Evolutionary conservation across 2,797 vertebrate species (phyloP).

Genomic region (Urosaurus nigricauda): DNA sequence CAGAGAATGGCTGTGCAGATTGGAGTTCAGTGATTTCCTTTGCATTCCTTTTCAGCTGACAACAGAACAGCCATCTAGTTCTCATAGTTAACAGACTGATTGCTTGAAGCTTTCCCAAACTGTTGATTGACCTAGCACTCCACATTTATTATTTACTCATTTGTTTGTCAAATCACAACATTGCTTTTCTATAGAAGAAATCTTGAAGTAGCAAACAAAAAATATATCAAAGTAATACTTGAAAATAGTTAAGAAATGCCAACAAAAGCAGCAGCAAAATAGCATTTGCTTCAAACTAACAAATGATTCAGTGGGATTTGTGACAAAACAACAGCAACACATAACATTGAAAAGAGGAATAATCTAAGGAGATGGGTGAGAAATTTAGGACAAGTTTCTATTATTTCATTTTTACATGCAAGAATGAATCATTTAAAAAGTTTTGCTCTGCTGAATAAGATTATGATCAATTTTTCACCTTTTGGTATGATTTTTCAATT

Average conservation of each 20-base stretch:
- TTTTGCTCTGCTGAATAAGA: too few species aligned
- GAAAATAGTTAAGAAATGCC: not conserved
- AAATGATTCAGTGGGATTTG: not conserved
- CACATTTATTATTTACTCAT: not conserved
- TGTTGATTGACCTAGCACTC: not conserved
- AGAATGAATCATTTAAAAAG: too few species aligned
- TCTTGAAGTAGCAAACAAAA: not conserved
- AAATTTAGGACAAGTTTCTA: too few species aligned
- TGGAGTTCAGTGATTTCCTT: not conserved
- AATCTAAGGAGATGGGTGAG: too few species aligned
- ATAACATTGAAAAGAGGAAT: not conserved
- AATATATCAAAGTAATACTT: not conserved
- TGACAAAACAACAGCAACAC: not conserved
- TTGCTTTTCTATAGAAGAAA: not conserved
- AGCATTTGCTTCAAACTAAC: too few species aligned
- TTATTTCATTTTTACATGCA: too few species aligned
- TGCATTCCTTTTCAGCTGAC: slow-evolving; percentile 4
- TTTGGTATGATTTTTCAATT: too few species aligned
- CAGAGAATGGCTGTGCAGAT: not conserved
- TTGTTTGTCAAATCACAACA: not conserved
- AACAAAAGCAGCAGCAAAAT: not conserved
- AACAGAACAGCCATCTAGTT: not conserved
- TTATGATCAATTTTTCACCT: too few species aligned
- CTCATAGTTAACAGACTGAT: not conserved
- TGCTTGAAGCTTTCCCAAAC: not conserved